Conservation (phyloP, 1,140 invertebrate species). For the Micrasema longulum region DNA sequence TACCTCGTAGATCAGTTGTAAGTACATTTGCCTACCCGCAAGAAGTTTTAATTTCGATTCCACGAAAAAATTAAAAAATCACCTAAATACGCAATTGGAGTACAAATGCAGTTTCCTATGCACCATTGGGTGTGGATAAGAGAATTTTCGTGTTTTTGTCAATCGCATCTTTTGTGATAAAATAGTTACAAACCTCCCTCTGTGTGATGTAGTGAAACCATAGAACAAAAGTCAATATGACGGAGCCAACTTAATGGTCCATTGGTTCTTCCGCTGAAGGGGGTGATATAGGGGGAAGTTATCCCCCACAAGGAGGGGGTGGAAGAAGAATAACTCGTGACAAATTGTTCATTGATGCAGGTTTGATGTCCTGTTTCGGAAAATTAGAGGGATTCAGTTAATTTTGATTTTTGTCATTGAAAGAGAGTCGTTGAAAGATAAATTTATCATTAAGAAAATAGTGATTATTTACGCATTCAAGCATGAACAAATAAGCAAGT, state of each 20-base stretch:
- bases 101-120: no score
- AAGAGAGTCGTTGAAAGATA: no score
- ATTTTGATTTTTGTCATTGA: no score
- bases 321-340: slow-evolving; percentile 36
- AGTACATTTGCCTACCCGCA: background rate
- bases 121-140: no score
- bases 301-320: background rate
- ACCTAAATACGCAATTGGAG: no score
- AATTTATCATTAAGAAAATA: no score
- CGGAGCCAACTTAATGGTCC: slow-evolving; percentile 43
- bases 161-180: background rate
- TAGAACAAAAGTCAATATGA: slow-evolving; percentile 42
- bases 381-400: no score
- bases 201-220: slow-evolving; percentile 13
- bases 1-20: background rate
- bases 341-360: slow-evolving; percentile 45
- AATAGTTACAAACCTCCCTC: background rate
- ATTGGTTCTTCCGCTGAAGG: slow-evolving; percentile 18
- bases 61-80: no score
- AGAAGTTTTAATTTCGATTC: no score
- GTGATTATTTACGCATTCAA: no score
- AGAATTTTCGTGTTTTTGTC: no score
- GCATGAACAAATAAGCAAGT: no score
- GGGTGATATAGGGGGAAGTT: background rate
- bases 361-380: slow-evolving; percentile 37